Percentiles rank a stretch among this genome's conserved stretches.
These are phyloP conservation scores for Nycticryphes semicollaris DNA, from an alignment of 2,113 vertebrate genomes.

Conservation along the genomic window DNA sequence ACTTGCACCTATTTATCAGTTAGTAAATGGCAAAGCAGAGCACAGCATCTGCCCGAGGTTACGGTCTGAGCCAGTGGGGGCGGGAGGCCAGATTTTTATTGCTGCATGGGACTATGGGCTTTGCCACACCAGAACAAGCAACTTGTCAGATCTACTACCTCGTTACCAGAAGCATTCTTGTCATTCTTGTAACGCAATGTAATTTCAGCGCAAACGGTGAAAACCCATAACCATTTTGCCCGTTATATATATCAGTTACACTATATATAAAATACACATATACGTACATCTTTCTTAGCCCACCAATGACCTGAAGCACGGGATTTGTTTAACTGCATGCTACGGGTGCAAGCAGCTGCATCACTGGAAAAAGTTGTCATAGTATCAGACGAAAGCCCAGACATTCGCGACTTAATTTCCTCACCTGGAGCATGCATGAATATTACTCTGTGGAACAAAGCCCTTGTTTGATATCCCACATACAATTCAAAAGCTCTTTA, in stretches of 20 bases:
- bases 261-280: fast-evolving
- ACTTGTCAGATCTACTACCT: not conserved
- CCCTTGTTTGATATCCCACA: not conserved
- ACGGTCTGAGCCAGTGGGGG: fast-evolving
- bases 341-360: not conserved
- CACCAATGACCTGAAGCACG: not conserved
- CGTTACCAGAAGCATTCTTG: not conserved
- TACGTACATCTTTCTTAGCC: not conserved
- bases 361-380: not conserved
- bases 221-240: not conserved
- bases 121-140: not conserved
- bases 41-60: not conserved
- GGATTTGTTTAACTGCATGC: not conserved
- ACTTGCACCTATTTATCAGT: not conserved
- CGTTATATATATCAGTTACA: not conserved
- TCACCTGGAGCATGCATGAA: not conserved
- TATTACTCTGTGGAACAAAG: not conserved
- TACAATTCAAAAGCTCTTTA: not conserved
- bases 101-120: not conserved
- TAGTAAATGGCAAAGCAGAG: not conserved
- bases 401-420: not conserved
- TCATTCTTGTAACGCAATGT: not conserved
- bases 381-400: not conserved
- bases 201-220: not conserved
- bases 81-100: not conserved